These are phyloP conservation scores for Cyphomyrmex costatus DNA, from an alignment of 1,140 invertebrate genomes.

Conservation along the genomic window DNA sequence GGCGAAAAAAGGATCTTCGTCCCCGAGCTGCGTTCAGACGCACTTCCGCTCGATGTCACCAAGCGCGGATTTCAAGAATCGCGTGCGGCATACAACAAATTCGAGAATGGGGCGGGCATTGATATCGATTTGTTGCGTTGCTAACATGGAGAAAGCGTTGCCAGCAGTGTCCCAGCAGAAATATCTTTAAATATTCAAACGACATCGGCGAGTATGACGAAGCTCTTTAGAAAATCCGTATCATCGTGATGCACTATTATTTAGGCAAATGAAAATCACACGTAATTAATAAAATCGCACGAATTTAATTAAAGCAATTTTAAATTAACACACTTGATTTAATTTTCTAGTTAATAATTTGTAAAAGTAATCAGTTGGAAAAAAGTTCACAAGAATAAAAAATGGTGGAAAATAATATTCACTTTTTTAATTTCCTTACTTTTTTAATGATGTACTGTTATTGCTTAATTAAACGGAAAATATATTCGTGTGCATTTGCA, in stretches of 20 bases:
- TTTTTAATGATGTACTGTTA: constrained; percentile 17
- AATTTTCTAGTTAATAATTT: background rate
- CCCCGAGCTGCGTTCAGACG: constrained; percentile 9
- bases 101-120: background rate
- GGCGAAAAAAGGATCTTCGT: constrained; percentile 40
- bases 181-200: constrained; percentile 54
- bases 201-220: constrained; percentile 14
- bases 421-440: too few species aligned
- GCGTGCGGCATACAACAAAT: constrained; percentile 39
- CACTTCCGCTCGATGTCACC: constrained; percentile 45
- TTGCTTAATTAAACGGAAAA: background rate
- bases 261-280: constrained; percentile 25
- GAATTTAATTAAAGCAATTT: background rate
- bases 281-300: background rate
- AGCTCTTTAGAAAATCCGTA: background rate
- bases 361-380: background rate
- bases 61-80: constrained; percentile 53
- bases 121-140: constrained; percentile 49
- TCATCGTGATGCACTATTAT: background rate
- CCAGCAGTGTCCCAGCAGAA: background rate
- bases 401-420: background rate
- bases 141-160: constrained; percentile 14
- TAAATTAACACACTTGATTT: background rate
- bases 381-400: background rate
- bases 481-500: constrained; percentile 14